These are phyloP conservation scores for Cranoglanis bouderius DNA, from an alignment of 2,113 vertebrate species.

Conservation along the genomic window DNA sequence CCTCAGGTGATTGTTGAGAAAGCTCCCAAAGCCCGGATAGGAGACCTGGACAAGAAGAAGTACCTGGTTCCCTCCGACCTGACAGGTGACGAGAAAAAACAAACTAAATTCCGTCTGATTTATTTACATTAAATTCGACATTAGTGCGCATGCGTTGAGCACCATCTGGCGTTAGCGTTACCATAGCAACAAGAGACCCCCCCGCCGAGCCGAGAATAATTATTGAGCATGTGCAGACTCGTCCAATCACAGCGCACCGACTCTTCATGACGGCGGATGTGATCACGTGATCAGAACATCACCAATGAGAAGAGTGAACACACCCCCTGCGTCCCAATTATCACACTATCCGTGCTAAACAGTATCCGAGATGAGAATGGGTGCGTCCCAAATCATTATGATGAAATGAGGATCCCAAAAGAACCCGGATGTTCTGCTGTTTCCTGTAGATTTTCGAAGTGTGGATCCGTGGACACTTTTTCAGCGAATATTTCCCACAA, in stretches of 20 bases:
- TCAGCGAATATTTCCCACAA: no score
- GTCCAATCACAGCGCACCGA: not conserved
- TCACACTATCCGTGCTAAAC: no score
- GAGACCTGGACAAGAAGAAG: conserved; percentile 93
- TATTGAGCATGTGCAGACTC: not conserved
- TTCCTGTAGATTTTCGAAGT: no score
- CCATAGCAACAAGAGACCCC: not conserved
- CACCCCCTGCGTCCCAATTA: no score
- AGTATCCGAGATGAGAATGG: no score
- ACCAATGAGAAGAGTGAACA: no score
- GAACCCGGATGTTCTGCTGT: no score
- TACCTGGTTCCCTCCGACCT: conserved; percentile 91
- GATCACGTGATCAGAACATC: no score
- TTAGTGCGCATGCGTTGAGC: not conserved
- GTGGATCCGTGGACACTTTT: no score
- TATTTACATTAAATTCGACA: not conserved
- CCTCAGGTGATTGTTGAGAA: conserved; percentile 90
- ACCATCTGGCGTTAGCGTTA: not conserved
- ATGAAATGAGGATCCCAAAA: no score
- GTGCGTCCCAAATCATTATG: no score
- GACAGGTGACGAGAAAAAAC: conserved; percentile 73
- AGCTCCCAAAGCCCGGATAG: conserved; percentile 91
- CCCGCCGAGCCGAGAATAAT: not conserved
- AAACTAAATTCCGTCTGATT: not conserved
- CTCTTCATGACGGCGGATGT: no score